Base-by-base conservation (phyloP, 1,140 invertebrate species). In the Patella vulgata region DNA sequence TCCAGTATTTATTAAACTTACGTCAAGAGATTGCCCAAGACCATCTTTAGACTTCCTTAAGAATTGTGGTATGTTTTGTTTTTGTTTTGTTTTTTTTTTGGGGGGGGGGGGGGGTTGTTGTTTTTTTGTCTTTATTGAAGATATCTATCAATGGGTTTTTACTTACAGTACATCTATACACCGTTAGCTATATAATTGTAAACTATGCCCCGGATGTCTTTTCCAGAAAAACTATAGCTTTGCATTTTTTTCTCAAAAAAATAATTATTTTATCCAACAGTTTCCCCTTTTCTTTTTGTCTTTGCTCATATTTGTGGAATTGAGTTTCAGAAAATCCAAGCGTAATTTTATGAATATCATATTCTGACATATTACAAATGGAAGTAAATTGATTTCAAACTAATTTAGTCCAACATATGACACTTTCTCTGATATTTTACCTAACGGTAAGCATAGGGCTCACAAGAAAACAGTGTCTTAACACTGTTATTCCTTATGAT, bases 11-110 rank as follows among this genome's bases (percentile, higher is more conserved):
- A 66, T 68, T n/a, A 66, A 66, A 48, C 52, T 65, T 11, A 69
- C 68, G n/a, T 55, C 64, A 8, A 25, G 73, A 21, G 73, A 74
- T 44, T 74, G 69, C 6, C 73, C 73, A 1, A 69, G 66, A 60
- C 73, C 73, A 1, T 70, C 69, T 9, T 72, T 72, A 27, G 64
- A 64, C 21, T 72, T 70, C 36, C 59, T 74, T 4, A 64, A 59
- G 40, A 28, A 54, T 39, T 59, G 56, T 39, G 73, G 73, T 72
- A 55, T 42, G 59, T 52, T 0, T 28, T 17, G 25, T 8, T 40
- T 12, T 40, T 12, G n/a, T 40, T 40, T 40, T 0, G 39, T 14
- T 40, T 12, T 40, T 12, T 40, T 40, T 14, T 40, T 14, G n/a
- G n/a, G 39, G 12, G 23, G 12, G 21, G 11, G 14, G 11, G 1